phyloP scores from a whole-genome alignment of 1,140 invertebrate genomes.

The Cephus cinctus region DNA sequence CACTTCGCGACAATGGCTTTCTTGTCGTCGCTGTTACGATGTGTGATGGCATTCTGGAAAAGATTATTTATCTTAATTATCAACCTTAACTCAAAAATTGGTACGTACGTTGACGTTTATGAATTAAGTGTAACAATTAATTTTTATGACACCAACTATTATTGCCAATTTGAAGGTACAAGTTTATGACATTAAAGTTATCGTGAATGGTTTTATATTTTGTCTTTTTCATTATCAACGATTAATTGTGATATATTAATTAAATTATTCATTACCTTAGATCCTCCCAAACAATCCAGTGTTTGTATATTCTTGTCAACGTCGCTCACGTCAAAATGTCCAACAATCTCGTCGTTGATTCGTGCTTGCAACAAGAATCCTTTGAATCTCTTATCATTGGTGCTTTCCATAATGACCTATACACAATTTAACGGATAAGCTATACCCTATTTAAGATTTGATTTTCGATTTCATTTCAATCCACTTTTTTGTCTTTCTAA shows the following conservation, averaged over 20 bases:
- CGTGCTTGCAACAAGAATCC: slow-evolving; percentile 59
- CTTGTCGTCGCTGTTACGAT: slow-evolving; percentile 37
- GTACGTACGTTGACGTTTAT: too few species aligned
- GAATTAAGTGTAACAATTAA: neutral
- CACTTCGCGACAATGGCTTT: slow-evolving; percentile 37
- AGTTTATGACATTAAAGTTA: neutral
- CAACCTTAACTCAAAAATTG: neutral
- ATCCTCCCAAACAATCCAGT: slow-evolving; percentile 46
- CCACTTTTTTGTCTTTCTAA: too few species aligned
- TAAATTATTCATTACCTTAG: slow-evolving; percentile 42
- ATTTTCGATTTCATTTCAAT: too few species aligned
- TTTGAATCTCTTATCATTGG: slow-evolving; percentile 43
- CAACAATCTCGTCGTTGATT: slow-evolving; percentile 47
- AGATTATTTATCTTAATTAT: too few species aligned
- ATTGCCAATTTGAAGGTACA: neutral
- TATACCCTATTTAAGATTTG: too few species aligned
- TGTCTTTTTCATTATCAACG: neutral
- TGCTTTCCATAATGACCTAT: neutral
- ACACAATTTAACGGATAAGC: too few species aligned
- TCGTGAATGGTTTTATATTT: neutral
- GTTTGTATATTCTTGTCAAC: slow-evolving; percentile 45
- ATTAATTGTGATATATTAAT: slow-evolving; percentile 1
- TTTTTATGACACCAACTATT: neutral
- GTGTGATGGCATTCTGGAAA: slow-evolving; percentile 46
- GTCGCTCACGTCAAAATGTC: slow-evolving; percentile 47